phyloP scores from a whole-genome alignment of 2,797 vertebrate genomes.

The Sorex maritimensis region DNA sequence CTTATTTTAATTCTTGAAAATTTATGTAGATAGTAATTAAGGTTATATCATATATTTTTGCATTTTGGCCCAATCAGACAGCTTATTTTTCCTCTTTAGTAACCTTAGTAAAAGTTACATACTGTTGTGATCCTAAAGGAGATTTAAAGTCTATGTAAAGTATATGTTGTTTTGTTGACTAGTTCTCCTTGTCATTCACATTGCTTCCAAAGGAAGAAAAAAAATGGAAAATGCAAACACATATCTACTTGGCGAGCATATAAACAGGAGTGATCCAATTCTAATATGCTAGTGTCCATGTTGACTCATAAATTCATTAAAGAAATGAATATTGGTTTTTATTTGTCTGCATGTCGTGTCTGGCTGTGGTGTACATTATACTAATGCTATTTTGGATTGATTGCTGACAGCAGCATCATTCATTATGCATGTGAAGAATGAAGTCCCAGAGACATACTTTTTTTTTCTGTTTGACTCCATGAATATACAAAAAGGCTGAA shows the following conservation, averaged over 20 bases:
- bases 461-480: constrained; percentile 65
- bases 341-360: constrained; percentile 71
- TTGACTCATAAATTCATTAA: constrained; percentile 63
- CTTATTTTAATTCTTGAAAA: not conserved
- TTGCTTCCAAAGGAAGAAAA: constrained; percentile 2
- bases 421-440: constrained; percentile 66
- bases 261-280: constrained; percentile 9
- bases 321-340: constrained; percentile 71
- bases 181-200: constrained; percentile 26
- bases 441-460: constrained; percentile 72
- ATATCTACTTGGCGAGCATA: not conserved
- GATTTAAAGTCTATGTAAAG: constrained; percentile 24
- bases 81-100: constrained; percentile 56
- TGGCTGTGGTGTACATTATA: constrained; percentile 31
- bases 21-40: not conserved
- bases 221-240: constrained; percentile 8
- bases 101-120: constrained; percentile 52
- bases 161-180: constrained; percentile 53
- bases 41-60: constrained; percentile 24
- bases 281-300: not conserved
- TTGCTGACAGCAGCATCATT: constrained; percentile 79
- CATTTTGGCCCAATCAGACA: constrained; percentile 31
- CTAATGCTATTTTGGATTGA: constrained; percentile 71
- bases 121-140: constrained; percentile 66
- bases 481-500: constrained; percentile 78